Conservation (phyloP, 2,888 invertebrate species). For the Noctua janthina region DNA sequence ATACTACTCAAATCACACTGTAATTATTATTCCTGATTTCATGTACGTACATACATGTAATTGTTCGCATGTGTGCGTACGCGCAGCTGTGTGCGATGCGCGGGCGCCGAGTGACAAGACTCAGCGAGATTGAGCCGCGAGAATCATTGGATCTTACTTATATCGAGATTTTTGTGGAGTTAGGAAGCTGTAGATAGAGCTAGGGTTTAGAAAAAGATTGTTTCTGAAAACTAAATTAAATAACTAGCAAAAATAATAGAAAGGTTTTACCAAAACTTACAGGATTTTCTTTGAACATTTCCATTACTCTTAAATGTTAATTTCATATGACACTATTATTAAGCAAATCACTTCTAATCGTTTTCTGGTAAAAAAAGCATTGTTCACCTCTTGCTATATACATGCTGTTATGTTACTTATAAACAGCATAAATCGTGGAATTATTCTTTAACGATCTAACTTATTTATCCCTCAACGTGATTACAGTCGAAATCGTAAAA, state of each 20-base stretch:
- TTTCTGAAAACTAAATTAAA: neutral
- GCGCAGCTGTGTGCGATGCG: slow-evolving; percentile 60
- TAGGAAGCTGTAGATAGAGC: slow-evolving; percentile 30
- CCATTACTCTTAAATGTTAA: neutral
- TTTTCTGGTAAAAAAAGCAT: neutral
- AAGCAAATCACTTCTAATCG: neutral
- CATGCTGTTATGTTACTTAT: neutral
- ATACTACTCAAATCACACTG: slow-evolving; percentile 8
- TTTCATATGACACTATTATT: neutral
- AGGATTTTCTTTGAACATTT: neutral
- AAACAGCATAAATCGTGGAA: neutral
- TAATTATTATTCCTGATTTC: slow-evolving; percentile 41
- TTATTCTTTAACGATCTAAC: neutral
- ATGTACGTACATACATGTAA: neutral
- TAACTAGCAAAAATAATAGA: neutral
- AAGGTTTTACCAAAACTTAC: neutral
- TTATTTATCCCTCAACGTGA: neutral
- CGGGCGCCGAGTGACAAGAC: slow-evolving; percentile 77
- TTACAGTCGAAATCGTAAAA: neutral
- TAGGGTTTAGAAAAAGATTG: neutral
- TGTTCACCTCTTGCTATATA: neutral
- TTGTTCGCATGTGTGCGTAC: slow-evolving; percentile 23
- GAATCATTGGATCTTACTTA: slow-evolving; percentile 67
- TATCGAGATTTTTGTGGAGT: slow-evolving; percentile 24
- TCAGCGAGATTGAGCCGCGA: slow-evolving; percentile 74